Conservation (phyloP, 2,797 vertebrate species). For the Pitangus sulphuratus region DNA sequence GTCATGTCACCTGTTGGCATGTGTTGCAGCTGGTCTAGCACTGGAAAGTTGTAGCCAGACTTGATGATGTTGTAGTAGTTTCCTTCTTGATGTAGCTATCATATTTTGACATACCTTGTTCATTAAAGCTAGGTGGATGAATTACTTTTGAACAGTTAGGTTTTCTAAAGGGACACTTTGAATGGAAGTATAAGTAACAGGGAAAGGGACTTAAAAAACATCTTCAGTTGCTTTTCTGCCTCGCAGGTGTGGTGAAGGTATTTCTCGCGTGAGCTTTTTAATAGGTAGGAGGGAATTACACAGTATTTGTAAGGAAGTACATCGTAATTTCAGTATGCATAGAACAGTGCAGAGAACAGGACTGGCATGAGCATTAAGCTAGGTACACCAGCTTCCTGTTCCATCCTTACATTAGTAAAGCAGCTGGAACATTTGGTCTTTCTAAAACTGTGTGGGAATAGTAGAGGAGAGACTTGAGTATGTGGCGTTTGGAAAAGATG, state of each 20-base stretch:
- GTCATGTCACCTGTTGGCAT: not conserved
- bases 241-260: not conserved
- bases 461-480: not conserved
- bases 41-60: not conserved
- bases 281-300: not conserved
- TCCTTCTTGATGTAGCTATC: not conserved
- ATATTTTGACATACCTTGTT: not conserved
- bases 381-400: not conserved
- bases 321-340: not conserved
- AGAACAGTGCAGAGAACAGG: not conserved
- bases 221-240: not conserved
- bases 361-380: not conserved
- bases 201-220: not conserved
- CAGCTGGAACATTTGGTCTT: rapidly evolving
- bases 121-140: not conserved
- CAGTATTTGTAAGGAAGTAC: not conserved
- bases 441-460: not conserved
- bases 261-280: not conserved
- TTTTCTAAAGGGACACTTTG: not conserved
- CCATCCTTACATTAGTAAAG: not conserved
- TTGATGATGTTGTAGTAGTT: not conserved
- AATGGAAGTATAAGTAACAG: not conserved
- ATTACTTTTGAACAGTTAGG: not conserved
- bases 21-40: not conserved
- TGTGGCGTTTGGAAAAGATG: not conserved